Evolutionary conservation across 2,113 vertebrate species (phyloP).

Genomic region (Arizona elegans): DNA sequence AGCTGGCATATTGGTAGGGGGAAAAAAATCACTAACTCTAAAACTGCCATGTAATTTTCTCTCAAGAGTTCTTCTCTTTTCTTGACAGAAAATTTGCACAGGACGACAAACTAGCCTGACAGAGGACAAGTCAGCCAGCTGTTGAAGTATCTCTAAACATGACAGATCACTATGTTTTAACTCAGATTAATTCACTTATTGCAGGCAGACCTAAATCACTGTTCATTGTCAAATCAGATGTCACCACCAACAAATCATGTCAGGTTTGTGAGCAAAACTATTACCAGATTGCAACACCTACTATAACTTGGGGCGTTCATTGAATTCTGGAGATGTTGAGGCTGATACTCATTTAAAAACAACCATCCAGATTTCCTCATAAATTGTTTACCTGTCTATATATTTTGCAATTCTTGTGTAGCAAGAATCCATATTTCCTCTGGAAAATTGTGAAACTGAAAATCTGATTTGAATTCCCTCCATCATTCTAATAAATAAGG

Average conservation of each 20-base stretch:
- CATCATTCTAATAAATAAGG: background rate
- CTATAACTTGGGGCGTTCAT: slow-evolving; percentile 35
- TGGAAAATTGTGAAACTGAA: background rate
- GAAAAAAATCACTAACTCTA: slow-evolving; percentile 83
- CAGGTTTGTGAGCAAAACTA: slow-evolving; percentile 72
- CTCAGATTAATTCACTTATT: slow-evolving; percentile 88
- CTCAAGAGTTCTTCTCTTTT: slow-evolving; percentile 69
- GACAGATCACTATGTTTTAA: slow-evolving; percentile 89
- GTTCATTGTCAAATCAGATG: slow-evolving; percentile 85
- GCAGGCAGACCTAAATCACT: slow-evolving; percentile 82
- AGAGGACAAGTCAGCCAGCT: slow-evolving; percentile 87
- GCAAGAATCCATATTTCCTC: background rate
- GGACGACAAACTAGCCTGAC: slow-evolving; percentile 89
- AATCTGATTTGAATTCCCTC: background rate
- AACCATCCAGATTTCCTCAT: slow-evolving; percentile 3
- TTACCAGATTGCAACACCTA: slow-evolving; percentile 59
- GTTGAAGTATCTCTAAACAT: slow-evolving; percentile 85
- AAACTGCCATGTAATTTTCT: slow-evolving; percentile 79
- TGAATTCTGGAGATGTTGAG: background rate
- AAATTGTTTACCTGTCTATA: background rate
- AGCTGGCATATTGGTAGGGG: slow-evolving; percentile 79
- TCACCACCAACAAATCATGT: slow-evolving; percentile 78
- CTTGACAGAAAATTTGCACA: slow-evolving; percentile 87
- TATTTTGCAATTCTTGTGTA: background rate
- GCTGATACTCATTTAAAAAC: background rate